phyloP scores from a whole-genome alignment of 1,140 invertebrate species.

The Scaptomyza hsui region DNA sequence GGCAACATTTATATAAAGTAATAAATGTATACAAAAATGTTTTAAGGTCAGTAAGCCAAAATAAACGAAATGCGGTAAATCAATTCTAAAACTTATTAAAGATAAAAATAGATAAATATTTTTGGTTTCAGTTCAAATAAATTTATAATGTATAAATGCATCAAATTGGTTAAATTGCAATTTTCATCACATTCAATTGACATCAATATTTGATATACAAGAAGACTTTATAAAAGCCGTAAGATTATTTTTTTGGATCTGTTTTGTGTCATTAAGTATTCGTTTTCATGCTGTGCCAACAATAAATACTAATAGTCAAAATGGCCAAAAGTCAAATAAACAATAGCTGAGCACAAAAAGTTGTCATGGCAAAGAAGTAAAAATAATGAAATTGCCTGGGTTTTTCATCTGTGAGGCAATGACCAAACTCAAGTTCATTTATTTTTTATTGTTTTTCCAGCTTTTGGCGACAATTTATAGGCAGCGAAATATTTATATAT shows the following conservation, averaged over 20 bases:
- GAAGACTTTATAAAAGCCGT: constrained; percentile 26
- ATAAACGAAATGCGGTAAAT: too few species aligned
- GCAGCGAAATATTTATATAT: constrained; percentile 44
- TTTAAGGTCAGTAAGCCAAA: too few species aligned
- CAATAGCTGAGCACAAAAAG: constrained; percentile 64
- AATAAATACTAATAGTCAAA: constrained; percentile 73
- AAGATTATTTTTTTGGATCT: constrained; percentile 22
- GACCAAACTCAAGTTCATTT: constrained; percentile 72
- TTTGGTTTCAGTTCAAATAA: too few species aligned
- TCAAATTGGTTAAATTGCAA: background rate
- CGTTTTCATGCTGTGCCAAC: constrained; percentile 15
- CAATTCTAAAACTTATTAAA: too few species aligned
- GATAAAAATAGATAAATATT: too few species aligned
- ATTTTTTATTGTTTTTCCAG: constrained; percentile 79
- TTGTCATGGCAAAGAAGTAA: constrained; percentile 56
- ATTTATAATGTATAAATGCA: too few species aligned
- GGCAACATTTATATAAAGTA: too few species aligned
- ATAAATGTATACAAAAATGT: too few species aligned
- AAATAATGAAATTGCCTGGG: constrained; percentile 73
- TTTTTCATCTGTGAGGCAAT: constrained; percentile 14
- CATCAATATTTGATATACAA: background rate
- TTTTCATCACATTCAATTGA: background rate
- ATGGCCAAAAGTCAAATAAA: constrained; percentile 56
- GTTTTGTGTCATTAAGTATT: constrained; percentile 61
- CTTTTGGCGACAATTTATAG: constrained; percentile 76